phyloP scores from a whole-genome alignment of 2,113 vertebrate genomes.

The Hypomesus transpacificus region DNA sequence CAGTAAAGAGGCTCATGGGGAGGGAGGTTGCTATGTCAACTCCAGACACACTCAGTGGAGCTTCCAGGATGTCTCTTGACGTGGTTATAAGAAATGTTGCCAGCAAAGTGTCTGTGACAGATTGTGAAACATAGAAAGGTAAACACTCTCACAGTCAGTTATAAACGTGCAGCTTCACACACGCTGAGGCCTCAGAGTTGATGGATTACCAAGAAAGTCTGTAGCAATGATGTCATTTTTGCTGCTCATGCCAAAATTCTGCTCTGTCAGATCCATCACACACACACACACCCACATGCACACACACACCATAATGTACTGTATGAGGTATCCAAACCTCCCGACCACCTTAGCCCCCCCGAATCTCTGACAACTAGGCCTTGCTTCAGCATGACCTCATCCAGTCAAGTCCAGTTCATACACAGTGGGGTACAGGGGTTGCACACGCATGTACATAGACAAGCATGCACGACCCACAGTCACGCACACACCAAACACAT shows the following conservation, averaged over 20 bases:
- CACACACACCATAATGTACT: too few relatives aligned
- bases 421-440: slow-evolving; percentile 22
- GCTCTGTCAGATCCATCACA: slow-evolving; percentile 35
- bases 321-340: slow-evolving; percentile 31
- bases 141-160: neutral
- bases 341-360: slow-evolving; percentile 9
- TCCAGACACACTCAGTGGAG: slow-evolving; percentile 18
- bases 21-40: too few relatives aligned
- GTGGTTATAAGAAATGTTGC: slow-evolving; percentile 19
- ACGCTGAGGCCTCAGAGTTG: slow-evolving; percentile 39
- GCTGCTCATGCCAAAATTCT: slow-evolving; percentile 60
- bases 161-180: slow-evolving; percentile 16
- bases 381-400: slow-evolving; percentile 64
- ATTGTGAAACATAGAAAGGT: neutral
- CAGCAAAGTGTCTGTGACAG: slow-evolving; percentile 13
- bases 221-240: slow-evolving; percentile 58
- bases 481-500: slow-evolving; percentile 14
- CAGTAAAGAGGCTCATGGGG: too few relatives aligned
- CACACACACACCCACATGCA: too few relatives aligned
- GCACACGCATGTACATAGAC: slow-evolving; percentile 14
- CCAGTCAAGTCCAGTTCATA: slow-evolving; percentile 38
- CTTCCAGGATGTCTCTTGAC: slow-evolving; percentile 43
- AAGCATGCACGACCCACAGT: slow-evolving; percentile 16
- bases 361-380: slow-evolving; percentile 30
- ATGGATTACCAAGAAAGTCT: slow-evolving; percentile 45